Conservation (phyloP, 35 echinoderm and acorn worm genomes). For the Lytechinus variegatus region DNA sequence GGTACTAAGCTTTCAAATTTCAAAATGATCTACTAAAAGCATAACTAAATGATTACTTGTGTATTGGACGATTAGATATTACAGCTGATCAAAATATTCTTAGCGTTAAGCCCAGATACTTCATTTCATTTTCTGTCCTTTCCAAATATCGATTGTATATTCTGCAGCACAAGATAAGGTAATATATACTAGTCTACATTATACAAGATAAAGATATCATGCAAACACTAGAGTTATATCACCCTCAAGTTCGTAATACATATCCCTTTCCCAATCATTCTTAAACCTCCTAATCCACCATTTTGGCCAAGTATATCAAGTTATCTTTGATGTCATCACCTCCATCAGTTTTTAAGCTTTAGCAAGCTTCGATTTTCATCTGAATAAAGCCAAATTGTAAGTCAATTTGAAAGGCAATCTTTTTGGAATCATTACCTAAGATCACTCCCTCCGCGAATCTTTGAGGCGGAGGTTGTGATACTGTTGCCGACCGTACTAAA, state of each 20-base stretch:
- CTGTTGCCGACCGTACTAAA: not conserved
- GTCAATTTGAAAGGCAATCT: constrained; percentile 12
- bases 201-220: not conserved
- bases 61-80: no score
- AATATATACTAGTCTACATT: not conserved
- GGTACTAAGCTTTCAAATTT: no score
- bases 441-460: not conserved
- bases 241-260: not conserved
- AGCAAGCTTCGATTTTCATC: not conserved
- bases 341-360: not conserved
- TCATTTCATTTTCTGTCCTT: not conserved
- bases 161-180: not conserved
- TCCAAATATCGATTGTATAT: not conserved
- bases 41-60: no score
- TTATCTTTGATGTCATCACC: not conserved
- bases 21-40: no score
- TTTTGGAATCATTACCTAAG: constrained; percentile 4
- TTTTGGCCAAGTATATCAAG: not conserved
- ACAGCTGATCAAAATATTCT: not conserved
- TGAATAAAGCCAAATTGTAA: not conserved
- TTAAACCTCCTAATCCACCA: not conserved
- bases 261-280: constrained; percentile 6
- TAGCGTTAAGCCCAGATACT: not conserved
- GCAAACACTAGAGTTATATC: not conserved
- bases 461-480: not conserved